Evolutionary conservation across 2,888 invertebrate genomes (phyloP).

Genomic region (Tiphia femorata): DNA sequence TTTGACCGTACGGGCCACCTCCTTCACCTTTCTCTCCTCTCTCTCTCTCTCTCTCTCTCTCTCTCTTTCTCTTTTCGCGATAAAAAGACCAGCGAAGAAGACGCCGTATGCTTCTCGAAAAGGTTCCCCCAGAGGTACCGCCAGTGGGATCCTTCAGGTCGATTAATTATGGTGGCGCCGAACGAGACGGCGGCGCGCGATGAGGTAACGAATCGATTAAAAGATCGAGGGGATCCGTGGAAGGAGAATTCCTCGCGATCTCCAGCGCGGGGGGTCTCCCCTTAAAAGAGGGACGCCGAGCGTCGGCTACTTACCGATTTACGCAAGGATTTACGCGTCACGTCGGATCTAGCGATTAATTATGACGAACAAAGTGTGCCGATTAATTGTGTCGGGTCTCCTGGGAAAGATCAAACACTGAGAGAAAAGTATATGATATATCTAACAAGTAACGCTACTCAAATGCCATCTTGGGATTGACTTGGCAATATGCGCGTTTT

Average conservation of each 20-base stretch:
- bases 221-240: constrained; percentile 23
- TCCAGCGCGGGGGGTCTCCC: too few species aligned
- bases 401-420: too few species aligned
- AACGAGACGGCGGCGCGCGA: constrained; percentile 12
- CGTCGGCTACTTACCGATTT: too few species aligned
- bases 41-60: neutral
- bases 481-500: too few species aligned
- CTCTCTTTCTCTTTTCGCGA: constrained; percentile 8
- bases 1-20: constrained; percentile 22
- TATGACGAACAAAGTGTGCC: too few species aligned
- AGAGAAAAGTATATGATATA: too few species aligned
- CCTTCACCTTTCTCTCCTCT: neutral
- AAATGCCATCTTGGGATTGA: too few species aligned
- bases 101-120: neutral
- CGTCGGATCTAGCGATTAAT: too few species aligned
- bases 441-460: too few species aligned
- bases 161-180: constrained; percentile 27
- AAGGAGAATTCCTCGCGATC: constrained; percentile 14
- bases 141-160: constrained; percentile 7
- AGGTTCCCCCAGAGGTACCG: neutral
- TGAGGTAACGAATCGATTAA: constrained; percentile 16
- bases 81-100: constrained; percentile 2
- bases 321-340: too few species aligned
- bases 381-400: too few species aligned
- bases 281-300: too few species aligned